Percentiles rank a stretch among this genome's conserved stretches.
Conservation (phyloP, 37 sponge, comb jelly and placozoan genomes). For the Mnemiopsis leidyi region DNA sequence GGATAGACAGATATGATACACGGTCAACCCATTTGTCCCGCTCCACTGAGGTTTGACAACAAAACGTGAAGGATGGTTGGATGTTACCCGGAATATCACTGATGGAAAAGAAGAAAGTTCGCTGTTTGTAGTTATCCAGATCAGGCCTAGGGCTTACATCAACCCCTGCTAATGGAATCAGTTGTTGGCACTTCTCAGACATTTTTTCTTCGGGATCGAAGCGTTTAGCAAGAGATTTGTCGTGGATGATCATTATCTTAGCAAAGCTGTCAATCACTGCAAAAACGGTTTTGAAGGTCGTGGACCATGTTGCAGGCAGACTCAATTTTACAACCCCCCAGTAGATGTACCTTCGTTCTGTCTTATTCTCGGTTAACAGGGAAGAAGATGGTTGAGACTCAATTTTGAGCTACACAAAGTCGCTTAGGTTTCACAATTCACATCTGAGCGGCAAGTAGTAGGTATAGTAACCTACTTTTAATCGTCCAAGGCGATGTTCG, state of each 20-base stretch:
- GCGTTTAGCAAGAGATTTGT: neutral
- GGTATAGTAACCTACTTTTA: too few species aligned
- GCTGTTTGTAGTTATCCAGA: neutral
- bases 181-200: neutral
- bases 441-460: too few species aligned
- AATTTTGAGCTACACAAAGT: neutral
- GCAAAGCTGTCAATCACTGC: neutral
- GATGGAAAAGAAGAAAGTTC: neutral
- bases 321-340: neutral
- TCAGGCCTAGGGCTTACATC: neutral
- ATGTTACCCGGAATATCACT: neutral
- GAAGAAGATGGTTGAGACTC: neutral
- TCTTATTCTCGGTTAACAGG: neutral
- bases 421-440: too few species aligned
- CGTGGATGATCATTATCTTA: slow-evolving; percentile 1
- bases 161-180: neutral
- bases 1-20: neutral
- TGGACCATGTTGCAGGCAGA: neutral
- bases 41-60: neutral
- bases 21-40: slow-evolving; percentile 24
- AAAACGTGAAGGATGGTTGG: neutral
- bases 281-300: neutral
- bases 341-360: neutral
- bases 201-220: neutral
- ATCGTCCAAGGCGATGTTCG: too few species aligned